Conservation (phyloP, 2,113 vertebrate genomes). For the Pantherophis guttatus region DNA sequence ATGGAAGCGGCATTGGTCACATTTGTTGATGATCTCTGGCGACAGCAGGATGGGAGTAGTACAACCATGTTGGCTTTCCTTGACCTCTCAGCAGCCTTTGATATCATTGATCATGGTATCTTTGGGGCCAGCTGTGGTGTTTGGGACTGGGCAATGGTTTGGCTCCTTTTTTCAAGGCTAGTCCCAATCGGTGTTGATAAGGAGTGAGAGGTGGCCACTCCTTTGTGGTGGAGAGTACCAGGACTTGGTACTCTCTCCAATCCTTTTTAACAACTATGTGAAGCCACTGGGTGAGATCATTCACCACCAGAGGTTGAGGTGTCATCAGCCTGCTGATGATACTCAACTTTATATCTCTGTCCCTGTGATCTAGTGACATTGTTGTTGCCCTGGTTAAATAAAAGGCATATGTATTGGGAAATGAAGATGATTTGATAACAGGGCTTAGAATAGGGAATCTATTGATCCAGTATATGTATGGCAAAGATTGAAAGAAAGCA, state of each 20-base stretch:
- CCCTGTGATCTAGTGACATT: not conserved
- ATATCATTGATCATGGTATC: not conserved
- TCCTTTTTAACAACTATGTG: not conserved
- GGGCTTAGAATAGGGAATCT: not conserved
- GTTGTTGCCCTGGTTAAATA: conserved; percentile 27
- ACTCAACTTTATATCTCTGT: not conserved
- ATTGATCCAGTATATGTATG: conserved; percentile 43
- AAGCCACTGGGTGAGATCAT: not conserved
- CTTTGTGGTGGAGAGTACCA: not conserved
- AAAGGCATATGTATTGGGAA: conserved; percentile 46
- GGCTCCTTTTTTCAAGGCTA: not conserved
- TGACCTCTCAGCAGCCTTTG: not conserved
- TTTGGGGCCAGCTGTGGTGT: not conserved
- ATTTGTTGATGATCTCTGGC: not conserved
- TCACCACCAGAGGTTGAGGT: not conserved
- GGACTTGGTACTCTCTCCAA: not conserved
- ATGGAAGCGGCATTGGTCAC: not conserved
- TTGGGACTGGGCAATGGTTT: not conserved
- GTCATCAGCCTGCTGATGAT: not conserved
- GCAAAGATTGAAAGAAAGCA: conserved; percentile 60
- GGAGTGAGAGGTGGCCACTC: not conserved
- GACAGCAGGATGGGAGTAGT: not conserved
- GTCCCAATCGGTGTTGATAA: not conserved
- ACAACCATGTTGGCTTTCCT: not conserved
- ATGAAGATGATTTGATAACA: conserved; percentile 8